Percentiles rank a stretch among this genome's conserved stretches.
These are phyloP conservation scores for Drosophila sulfurigaster DNA, from an alignment of 1,140 invertebrate genomes.

Conservation along the genomic window DNA sequence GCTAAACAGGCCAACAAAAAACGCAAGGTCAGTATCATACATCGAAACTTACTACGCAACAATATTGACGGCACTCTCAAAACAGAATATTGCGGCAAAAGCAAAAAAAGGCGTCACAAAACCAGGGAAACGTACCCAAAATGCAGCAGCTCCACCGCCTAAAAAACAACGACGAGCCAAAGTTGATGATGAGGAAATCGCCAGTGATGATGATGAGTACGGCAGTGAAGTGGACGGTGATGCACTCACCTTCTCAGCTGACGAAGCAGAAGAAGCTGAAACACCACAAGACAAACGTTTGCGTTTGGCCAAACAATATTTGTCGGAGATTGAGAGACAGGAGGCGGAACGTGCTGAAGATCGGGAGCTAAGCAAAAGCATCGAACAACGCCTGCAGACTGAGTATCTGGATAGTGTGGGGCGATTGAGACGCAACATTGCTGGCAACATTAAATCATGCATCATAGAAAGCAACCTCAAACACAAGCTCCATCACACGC, in stretches of 20 bases:
- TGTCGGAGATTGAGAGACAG: slow-evolving; percentile 93
- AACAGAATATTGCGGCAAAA: slow-evolving; percentile 77
- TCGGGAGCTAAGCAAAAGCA: slow-evolving; percentile 89
- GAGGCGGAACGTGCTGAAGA: slow-evolving; percentile 89
- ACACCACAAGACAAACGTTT: slow-evolving; percentile 96
- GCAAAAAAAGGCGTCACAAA: slow-evolving; percentile 57
- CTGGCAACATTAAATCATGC: slow-evolving; percentile 88
- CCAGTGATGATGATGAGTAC: slow-evolving; percentile 85
- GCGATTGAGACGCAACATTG: slow-evolving; percentile 90
- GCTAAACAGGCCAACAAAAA: slow-evolving; percentile 85
- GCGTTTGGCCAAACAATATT: slow-evolving; percentile 94
- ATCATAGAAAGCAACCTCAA: slow-evolving; percentile 86
- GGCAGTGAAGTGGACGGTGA: slow-evolving; percentile 85
- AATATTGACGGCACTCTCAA: slow-evolving; percentile 9
- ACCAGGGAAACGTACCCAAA: slow-evolving; percentile 57
- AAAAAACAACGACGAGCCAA: slow-evolving; percentile 67
- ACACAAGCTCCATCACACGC: slow-evolving; percentile 90
- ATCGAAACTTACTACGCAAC: neutral
- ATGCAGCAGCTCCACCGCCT: slow-evolving; percentile 47
- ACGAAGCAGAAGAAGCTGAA: slow-evolving; percentile 89
- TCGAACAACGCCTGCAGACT: slow-evolving; percentile 91
- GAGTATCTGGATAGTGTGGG: slow-evolving; percentile 95
- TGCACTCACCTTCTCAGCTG: slow-evolving; percentile 86
- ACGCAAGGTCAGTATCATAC: slow-evolving; percentile 85
- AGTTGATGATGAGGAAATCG: slow-evolving; percentile 86